Base-by-base conservation (phyloP, 2,888 invertebrate species). In the Hyles lineata region DNA sequence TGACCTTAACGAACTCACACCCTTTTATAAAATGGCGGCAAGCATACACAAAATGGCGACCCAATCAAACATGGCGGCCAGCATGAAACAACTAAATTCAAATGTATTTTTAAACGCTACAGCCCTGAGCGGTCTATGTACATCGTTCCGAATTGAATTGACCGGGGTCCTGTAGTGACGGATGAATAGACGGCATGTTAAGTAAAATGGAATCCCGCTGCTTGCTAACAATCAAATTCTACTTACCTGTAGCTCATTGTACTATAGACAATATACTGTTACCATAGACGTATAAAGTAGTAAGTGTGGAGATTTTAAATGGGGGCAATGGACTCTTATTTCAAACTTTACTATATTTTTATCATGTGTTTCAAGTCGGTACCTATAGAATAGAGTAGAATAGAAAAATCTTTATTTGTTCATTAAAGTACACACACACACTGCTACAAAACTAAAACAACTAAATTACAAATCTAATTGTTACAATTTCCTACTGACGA, bases 151-250 rank as follows among this genome's bases (percentile, higher is more conserved):
- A 60, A 60, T 43, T 71, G 59, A 60, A 71, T 71, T 71, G 71
- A 58, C 32, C 60, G 19, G 50, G 43, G 60, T 43, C 19, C 71
- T 43, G 59, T 71, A 61, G 60, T 60, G 71, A 59, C 43, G 71
- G 60, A 59, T 71, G 59, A 71, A 71, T 71, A 60, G 59, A 60
- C 35, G 23, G 25, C 43, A 71, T 71, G 60, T 43, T 59, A 71
- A 71, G 59, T 71, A 59, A 72, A 72, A 35, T 67, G 72, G 72
- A 55, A 72, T 35, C 72, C 72, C 72, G 72, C 72, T 72, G 72
- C 55, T 43, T 43, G 43, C 43, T 67, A 67, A 67, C 67, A 67
- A 67, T 67, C 67, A 67, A 50, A 67, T 23, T 67, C 67, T 50
- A 67, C 67, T 23, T 50, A 50, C 7, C 50, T 67, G 67, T 67